phyloP scores from a whole-genome alignment of 2,888 invertebrate genomes.

The Imbricaverruca yamaguchii region DNA sequence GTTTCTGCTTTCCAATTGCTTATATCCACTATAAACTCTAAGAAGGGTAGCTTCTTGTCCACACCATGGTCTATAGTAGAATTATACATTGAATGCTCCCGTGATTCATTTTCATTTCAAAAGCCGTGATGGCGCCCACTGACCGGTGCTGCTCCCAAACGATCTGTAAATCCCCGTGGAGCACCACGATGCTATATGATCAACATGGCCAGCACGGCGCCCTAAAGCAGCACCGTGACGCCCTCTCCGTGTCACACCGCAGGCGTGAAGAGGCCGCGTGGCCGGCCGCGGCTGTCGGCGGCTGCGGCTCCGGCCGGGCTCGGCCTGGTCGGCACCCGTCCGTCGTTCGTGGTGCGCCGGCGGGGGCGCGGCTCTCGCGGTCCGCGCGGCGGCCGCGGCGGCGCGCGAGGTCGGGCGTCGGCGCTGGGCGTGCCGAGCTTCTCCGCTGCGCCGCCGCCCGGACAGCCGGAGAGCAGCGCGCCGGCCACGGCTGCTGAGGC shows the following conservation, averaged over 20 bases:
- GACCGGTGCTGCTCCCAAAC: not conserved
- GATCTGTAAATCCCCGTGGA: not conserved
- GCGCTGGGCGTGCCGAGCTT: not conserved
- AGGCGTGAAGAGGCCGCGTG: not conserved
- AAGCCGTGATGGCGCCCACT: too few species aligned
- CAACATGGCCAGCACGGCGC: not conserved
- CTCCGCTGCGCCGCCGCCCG: not conserved
- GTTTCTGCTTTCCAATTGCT: too few species aligned
- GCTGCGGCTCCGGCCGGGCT: not conserved
- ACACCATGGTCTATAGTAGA: too few species aligned
- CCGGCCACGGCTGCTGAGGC: not conserved
- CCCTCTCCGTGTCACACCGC: not conserved
- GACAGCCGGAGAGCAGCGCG: not conserved
- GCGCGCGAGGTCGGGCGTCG: not conserved
- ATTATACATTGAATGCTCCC: too few species aligned
- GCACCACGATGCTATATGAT: not conserved
- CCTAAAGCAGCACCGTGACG: not conserved
- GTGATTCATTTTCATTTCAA: too few species aligned
- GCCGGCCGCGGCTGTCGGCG: not conserved
- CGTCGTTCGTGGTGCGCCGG: not conserved
- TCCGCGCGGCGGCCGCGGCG: not conserved
- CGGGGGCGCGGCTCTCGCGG: not conserved
- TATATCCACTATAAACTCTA: too few species aligned
- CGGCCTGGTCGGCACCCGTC: not conserved
- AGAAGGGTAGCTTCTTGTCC: too few species aligned